These are phyloP conservation scores for Idaea biselata DNA, from an alignment of 2,888 invertebrate genomes.

Conservation along the genomic window DNA sequence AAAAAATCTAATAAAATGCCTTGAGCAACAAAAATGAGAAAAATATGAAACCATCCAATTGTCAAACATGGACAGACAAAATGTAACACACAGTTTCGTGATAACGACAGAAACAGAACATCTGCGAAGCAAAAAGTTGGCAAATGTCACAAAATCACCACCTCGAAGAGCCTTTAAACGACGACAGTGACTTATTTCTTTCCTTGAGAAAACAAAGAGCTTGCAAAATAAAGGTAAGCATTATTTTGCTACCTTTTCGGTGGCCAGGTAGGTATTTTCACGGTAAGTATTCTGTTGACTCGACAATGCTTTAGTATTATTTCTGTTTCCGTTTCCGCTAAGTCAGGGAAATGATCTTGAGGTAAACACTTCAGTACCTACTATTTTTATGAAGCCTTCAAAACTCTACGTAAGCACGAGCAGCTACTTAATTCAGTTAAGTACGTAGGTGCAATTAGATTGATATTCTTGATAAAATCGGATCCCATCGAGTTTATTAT, in stretches of 20 bases:
- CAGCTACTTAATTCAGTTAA: not conserved
- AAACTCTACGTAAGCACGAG: not conserved
- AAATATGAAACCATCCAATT: too few relatives aligned
- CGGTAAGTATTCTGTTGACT: not conserved
- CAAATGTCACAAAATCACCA: not conserved
- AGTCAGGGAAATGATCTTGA: not conserved
- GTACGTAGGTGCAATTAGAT: not conserved
- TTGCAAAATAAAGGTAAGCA: not conserved
- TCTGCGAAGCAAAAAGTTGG: not conserved
- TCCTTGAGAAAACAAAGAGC: not conserved
- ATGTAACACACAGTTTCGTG: too few relatives aligned
- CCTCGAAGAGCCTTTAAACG: not conserved
- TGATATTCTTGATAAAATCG: too few relatives aligned
- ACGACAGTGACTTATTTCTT: not conserved
- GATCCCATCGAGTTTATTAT: too few relatives aligned
- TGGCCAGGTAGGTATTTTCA: not conserved
- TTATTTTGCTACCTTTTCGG: not conserved
- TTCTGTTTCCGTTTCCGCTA: not conserved
- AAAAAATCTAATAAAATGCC: too few relatives aligned
- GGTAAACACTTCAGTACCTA: not conserved
- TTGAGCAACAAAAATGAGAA: too few relatives aligned
- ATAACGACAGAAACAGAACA: too few relatives aligned
- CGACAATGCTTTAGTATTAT: not conserved
- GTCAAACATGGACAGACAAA: too few relatives aligned
- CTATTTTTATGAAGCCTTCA: not conserved